Conservation (phyloP, 2,113 vertebrate genomes). For the Leptobrachium leishanense region DNA sequence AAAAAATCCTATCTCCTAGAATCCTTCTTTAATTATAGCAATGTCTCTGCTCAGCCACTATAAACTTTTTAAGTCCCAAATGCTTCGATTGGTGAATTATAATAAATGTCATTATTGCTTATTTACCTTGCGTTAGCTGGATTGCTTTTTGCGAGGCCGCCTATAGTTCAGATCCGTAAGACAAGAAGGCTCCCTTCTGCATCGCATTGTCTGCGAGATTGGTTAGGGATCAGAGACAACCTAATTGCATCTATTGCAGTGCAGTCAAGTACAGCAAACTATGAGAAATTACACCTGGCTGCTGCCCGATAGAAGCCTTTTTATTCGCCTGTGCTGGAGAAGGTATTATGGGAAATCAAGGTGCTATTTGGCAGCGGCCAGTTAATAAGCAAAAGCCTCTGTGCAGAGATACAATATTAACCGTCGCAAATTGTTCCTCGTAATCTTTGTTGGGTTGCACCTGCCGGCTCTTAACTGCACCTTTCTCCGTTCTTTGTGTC, state of each 20-base stretch:
- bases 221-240: conserved; percentile 12
- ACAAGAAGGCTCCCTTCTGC: neutral
- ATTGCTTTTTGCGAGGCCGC: neutral
- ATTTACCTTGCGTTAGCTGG: conserved; percentile 14
- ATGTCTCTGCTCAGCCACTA: neutral
- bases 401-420: conserved; percentile 14
- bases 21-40: conserved; percentile 28
- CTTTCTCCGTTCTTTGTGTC: conserved; percentile 36
- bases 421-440: conserved; percentile 31
- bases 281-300: conserved; percentile 41
- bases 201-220: neutral
- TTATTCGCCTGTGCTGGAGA: neutral
- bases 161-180: neutral
- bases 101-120: conserved; percentile 30
- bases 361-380: conserved; percentile 29
- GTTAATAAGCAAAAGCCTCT: conserved; percentile 35
- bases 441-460: conserved; percentile 5
- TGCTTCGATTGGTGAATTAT: conserved; percentile 23
- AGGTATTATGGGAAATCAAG: conserved; percentile 32
- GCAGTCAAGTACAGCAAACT: conserved; percentile 25
- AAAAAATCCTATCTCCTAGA: neutral
- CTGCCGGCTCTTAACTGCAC: conserved; percentile 5
- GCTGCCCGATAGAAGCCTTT: conserved; percentile 9
- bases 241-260: conserved; percentile 11
- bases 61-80: conserved; percentile 8